These are phyloP conservation scores for Riparia riparia DNA, from an alignment of 2,113 vertebrate species.

Conservation along the genomic window DNA sequence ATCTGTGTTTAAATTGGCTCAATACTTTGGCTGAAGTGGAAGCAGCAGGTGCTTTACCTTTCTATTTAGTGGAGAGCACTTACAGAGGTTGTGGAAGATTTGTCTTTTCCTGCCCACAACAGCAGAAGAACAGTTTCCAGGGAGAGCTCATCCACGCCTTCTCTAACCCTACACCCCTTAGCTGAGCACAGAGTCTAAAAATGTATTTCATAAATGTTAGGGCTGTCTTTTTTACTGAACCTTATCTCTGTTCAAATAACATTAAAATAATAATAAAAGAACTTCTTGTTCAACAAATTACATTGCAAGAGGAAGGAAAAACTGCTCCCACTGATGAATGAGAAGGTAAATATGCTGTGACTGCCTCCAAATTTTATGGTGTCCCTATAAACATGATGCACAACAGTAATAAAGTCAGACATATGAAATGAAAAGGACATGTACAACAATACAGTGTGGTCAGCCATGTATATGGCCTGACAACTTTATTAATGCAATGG, in stretches of 20 bases:
- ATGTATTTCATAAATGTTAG: background rate
- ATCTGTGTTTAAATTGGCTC: background rate
- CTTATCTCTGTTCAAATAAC: background rate
- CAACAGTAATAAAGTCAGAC: conserved; percentile 18
- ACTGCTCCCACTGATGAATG: background rate
- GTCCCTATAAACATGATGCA: conserved; percentile 26
- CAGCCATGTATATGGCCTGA: background rate
- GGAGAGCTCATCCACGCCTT: background rate
- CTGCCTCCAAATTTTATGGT: background rate
- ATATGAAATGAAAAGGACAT: conserved; percentile 1
- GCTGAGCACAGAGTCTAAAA: background rate
- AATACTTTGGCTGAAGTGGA: background rate
- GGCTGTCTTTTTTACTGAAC: background rate
- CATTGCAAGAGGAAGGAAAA: background rate
- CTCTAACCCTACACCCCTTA: background rate
- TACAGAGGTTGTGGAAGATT: background rate
- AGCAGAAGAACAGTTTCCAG: background rate
- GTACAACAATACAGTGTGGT: background rate
- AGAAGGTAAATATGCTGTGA: background rate
- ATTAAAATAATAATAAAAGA: background rate
- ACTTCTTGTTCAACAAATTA: background rate
- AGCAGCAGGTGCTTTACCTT: background rate
- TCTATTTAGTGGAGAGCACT: background rate
- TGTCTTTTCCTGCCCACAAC: background rate
- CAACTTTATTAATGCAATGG: conserved; percentile 5